phyloP scores from a whole-genome alignment of 2,113 vertebrate species.

The Trochalopteron elliotii region DNA sequence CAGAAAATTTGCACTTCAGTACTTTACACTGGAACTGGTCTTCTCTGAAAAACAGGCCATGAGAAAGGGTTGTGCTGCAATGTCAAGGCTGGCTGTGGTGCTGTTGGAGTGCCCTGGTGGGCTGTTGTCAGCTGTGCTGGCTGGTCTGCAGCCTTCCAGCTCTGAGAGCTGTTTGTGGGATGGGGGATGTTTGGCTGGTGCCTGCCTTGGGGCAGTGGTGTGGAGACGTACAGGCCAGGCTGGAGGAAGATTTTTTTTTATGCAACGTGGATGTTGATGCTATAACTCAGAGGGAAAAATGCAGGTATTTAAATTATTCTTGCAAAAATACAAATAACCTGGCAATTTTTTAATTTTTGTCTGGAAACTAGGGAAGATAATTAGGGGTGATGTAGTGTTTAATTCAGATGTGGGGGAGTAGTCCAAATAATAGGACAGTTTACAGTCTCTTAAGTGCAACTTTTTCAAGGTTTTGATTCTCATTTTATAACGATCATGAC shows the following conservation, averaged over 20 bases:
- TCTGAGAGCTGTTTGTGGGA: background rate
- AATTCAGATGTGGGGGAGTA: background rate
- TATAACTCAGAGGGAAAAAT: background rate
- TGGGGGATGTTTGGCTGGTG: background rate
- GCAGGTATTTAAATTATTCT: background rate
- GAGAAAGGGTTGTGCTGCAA: background rate
- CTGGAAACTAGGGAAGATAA: background rate
- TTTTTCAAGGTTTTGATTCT: background rate
- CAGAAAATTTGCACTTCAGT: background rate
- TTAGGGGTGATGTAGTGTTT: background rate
- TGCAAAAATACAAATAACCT: background rate
- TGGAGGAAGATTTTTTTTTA: background rate
- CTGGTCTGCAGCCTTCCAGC: background rate
- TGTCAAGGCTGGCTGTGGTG: background rate
- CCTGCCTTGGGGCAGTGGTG: background rate
- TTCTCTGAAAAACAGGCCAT: background rate
- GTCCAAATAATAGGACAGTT: background rate
- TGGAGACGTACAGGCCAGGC: background rate
- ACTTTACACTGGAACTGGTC: background rate
- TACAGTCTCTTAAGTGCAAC: background rate
- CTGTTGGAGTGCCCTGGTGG: background rate
- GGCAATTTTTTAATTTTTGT: background rate
- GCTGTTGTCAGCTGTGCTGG: background rate
- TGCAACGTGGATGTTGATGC: rapidly evolving
- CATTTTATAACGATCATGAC: background rate